Conservation (phyloP, 2,797 vertebrate species). For the Leptatherina wallacei region DNA sequence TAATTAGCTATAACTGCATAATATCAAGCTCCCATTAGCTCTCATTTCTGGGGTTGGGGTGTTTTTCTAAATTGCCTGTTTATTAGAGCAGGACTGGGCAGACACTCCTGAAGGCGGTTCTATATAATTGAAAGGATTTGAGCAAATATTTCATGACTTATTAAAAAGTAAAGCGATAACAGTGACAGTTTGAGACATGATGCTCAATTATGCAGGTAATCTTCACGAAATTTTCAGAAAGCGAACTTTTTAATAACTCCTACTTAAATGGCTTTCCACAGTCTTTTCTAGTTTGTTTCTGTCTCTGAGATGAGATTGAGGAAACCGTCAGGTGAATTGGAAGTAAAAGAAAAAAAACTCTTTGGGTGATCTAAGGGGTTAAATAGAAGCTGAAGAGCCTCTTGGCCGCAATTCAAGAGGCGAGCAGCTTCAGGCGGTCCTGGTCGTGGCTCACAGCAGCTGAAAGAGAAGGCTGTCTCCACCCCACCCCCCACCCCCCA, state of each 20-base stretch:
- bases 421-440: constrained; percentile 75
- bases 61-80: background rate
- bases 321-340: constrained; percentile 38
- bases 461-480: constrained; percentile 83
- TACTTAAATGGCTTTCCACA: background rate
- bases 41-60: constrained; percentile 1
- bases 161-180: constrained; percentile 3
- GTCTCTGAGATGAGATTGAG: constrained; percentile 14
- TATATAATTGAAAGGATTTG: constrained; percentile 2
- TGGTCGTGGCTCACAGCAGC: constrained; percentile 80
- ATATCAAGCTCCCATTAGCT: background rate
- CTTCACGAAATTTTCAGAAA: background rate
- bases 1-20: constrained; percentile 6
- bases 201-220: background rate
- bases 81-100: background rate
- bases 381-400: constrained; percentile 72
- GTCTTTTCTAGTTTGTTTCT: background rate
- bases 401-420: constrained; percentile 80
- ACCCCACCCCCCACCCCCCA: constrained; percentile 55
- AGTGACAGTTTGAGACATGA: constrained; percentile 14
- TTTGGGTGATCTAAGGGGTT: constrained; percentile 71
- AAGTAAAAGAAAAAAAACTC: constrained; percentile 26
- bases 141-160: constrained; percentile 8
- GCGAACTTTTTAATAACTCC: background rate
- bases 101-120: constrained; percentile 13